These are phyloP conservation scores for Cirrhinus molitorella DNA, from an alignment of 2,797 vertebrate genomes.

Conservation along the genomic window DNA sequence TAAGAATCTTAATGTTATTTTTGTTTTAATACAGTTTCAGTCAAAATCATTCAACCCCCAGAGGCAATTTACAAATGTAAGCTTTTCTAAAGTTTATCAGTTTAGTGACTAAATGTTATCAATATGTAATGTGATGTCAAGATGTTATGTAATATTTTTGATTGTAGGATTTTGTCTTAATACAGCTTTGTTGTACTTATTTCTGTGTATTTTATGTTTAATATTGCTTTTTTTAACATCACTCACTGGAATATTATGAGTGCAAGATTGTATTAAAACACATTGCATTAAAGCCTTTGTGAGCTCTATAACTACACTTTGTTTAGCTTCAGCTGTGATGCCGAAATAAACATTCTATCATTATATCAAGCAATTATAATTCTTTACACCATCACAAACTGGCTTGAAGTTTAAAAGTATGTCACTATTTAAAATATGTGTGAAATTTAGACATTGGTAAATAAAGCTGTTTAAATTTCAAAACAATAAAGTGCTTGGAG, in stretches of 20 bases:
- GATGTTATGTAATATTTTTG: too few relatives aligned
- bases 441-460: background rate
- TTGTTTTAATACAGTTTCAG: too few relatives aligned
- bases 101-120: background rate
- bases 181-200: background rate
- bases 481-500: background rate
- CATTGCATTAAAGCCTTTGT: background rate
- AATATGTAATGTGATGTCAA: background rate
- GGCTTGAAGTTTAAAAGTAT: background rate
- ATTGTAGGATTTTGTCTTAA: background rate
- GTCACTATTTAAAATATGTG: background rate
- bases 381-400: background rate
- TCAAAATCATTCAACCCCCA: background rate
- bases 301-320: background rate
- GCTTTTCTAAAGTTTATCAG: background rate
- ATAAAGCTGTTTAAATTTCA: background rate
- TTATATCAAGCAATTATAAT: background rate
- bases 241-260: background rate
- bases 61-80: background rate
- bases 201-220: too few relatives aligned
- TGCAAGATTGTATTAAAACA: background rate
- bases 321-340: background rate
- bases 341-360: background rate
- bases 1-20: background rate
- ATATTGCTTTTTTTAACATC: background rate